A percentile compares a stretch with the other conserved stretches of the same genome.
phyloP scores from a whole-genome alignment of 2,888 invertebrate genomes.

The Machimus atricapillus region DNA sequence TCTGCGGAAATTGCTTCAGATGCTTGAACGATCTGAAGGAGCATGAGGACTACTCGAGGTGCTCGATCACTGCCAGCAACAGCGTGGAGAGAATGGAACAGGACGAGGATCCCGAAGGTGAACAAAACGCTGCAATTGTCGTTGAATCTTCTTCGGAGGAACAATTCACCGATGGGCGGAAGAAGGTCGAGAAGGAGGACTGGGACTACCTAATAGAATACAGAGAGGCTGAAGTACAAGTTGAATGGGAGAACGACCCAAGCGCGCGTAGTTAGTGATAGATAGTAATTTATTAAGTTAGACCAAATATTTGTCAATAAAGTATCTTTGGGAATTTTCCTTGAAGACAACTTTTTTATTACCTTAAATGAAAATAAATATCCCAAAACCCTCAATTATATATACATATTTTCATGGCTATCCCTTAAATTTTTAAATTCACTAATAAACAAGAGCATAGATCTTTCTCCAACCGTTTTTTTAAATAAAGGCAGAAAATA shows the following conservation, averaged over 20 bases:
- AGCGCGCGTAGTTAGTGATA: background rate
- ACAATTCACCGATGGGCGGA: background rate
- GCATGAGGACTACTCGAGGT: background rate
- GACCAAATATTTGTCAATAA: background rate
- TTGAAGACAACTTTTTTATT: background rate
- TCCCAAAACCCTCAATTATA: too few species aligned
- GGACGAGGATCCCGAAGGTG: background rate
- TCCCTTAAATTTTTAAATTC: too few species aligned
- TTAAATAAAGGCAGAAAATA: background rate
- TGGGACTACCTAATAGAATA: background rate
- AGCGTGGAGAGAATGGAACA: background rate
- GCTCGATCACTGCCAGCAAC: background rate
- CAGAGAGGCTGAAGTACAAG: background rate
- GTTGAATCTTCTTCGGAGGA: background rate
- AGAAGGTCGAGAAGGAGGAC: background rate
- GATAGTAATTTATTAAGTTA: background rate
- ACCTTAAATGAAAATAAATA: background rate
- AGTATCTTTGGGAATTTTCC: background rate
- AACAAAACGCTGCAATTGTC: background rate
- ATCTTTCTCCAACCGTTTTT: too few species aligned
- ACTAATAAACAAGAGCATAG: too few species aligned
- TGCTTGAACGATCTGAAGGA: background rate
- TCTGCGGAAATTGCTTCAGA: background rate
- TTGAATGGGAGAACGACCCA: background rate
- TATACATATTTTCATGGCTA: too few species aligned